Conservation (phyloP, 2,113 vertebrate species). For the Puma concolor region DNA sequence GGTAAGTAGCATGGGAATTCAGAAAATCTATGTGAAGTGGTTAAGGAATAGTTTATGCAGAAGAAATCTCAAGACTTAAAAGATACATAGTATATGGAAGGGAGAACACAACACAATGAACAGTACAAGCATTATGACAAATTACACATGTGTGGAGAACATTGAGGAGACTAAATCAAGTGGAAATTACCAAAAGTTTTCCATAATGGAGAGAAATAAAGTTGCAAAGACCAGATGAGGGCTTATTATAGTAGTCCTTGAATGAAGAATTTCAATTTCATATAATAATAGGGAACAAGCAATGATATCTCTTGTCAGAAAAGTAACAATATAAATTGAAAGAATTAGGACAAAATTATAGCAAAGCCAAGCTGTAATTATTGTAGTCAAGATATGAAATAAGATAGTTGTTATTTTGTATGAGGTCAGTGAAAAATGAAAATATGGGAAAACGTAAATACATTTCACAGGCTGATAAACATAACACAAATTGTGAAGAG, state of each 20-base stretch:
- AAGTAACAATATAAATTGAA: slow-evolving; percentile 9
- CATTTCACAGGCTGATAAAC: slow-evolving; percentile 3
- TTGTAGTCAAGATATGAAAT: not conserved
- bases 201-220: slow-evolving; percentile 1
- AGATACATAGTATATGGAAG: not conserved
- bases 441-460: not conserved
- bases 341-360: not conserved
- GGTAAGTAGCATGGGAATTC: not conserved
- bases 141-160: not conserved
- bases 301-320: not conserved
- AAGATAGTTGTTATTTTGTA: not conserved
- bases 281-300: not conserved
- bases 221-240: slow-evolving; percentile 1
- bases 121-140: not conserved
- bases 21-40: not conserved
- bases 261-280: slow-evolving; percentile 41
- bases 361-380: not conserved
- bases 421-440: not conserved
- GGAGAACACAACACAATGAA: not conserved
- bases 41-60: not conserved
- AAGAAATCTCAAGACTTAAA: not conserved
- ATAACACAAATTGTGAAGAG: not conserved
- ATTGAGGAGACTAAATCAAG: not conserved
- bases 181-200: slow-evolving; percentile 16
- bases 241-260: not conserved